These are phyloP conservation scores for Syngnathus typhle DNA, from an alignment of 2,113 vertebrate genomes.

Conservation along the genomic window DNA sequence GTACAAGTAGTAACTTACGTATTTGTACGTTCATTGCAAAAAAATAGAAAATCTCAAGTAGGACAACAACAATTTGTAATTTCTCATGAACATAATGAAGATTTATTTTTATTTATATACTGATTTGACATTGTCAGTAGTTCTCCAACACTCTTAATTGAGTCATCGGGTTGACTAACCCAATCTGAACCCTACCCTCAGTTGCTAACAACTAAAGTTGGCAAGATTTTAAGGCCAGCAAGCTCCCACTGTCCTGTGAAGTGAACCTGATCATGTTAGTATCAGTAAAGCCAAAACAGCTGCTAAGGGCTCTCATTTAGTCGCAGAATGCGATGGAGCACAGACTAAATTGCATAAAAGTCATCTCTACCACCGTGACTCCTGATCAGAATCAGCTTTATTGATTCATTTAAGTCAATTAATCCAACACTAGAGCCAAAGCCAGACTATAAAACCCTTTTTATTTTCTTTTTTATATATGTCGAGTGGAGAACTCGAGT, in stretches of 20 bases:
- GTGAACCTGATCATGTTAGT: conserved; percentile 62
- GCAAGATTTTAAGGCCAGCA: conserved; percentile 38
- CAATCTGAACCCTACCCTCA: conserved; percentile 12
- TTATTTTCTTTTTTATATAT: background rate
- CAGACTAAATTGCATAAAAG: conserved; percentile 63
- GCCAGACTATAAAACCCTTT: conserved; percentile 1
- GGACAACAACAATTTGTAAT: background rate
- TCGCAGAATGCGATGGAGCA: conserved; percentile 61
- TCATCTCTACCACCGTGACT: no score
- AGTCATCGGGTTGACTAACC: background rate
- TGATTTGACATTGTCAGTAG: background rate
- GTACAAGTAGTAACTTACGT: no score
- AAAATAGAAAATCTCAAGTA: background rate
- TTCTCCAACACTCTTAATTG: background rate
- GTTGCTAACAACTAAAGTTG: conserved; percentile 37
- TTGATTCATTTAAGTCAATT: conserved; percentile 68
- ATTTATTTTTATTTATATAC: background rate
- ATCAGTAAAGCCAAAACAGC: conserved; percentile 53
- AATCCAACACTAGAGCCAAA: conserved; percentile 44
- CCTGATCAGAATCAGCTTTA: no score
- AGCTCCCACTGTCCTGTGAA: conserved; percentile 42
- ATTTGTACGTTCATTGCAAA: no score
- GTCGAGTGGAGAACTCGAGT: background rate
- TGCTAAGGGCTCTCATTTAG: conserved; percentile 60
- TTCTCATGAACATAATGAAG: no score